phyloP scores from a whole-genome alignment of 1,140 invertebrate species.

The Atta texana region DNA sequence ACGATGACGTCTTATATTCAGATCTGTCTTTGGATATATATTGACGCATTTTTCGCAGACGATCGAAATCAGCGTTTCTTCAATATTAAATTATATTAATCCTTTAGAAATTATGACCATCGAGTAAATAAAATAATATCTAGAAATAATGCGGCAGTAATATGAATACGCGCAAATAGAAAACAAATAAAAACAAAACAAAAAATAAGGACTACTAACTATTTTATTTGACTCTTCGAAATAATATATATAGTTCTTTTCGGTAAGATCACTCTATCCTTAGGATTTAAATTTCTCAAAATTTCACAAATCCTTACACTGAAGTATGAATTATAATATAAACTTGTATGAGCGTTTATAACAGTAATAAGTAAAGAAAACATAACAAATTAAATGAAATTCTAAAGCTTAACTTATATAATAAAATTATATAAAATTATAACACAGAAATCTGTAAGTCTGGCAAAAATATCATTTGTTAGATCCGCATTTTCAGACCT shows the following conservation, averaged over 20 bases:
- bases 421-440: slow-evolving; percentile 43
- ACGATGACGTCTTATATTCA: slow-evolving; percentile 49
- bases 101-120: not conserved
- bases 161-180: not conserved
- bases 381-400: slow-evolving; percentile 3
- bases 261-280: not conserved
- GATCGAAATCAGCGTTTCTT: slow-evolving; percentile 52
- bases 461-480: not conserved
- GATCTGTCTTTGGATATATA: slow-evolving; percentile 59
- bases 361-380: not conserved
- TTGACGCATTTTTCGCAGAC: slow-evolving; percentile 28
- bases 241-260: slow-evolving; percentile 21
- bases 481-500: not conserved
- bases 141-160: not conserved
- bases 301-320: not conserved
- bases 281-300: not conserved
- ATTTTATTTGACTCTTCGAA: not conserved
- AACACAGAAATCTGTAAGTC: not conserved
- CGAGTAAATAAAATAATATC: not conserved
- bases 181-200: not conserved
- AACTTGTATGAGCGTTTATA: too few relatives aligned
- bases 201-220: not conserved
- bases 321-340: not conserved
- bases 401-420: not conserved
- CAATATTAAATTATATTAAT: slow-evolving; percentile 4